These are phyloP conservation scores for Hypotaenidia philippensis DNA, from an alignment of 2,797 vertebrate genomes.

Conservation along the genomic window DNA sequence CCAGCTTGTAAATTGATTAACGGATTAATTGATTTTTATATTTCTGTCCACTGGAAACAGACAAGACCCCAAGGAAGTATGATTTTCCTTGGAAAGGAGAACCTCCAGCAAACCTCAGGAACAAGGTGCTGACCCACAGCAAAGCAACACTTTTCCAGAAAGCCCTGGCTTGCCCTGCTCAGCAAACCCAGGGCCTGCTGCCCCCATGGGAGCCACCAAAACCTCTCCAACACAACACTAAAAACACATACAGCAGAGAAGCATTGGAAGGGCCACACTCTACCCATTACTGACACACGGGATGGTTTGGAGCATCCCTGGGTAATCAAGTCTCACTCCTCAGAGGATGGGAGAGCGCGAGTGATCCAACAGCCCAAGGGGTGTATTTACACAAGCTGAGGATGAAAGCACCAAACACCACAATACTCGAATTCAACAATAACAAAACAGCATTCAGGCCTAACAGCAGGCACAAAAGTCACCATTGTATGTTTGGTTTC, in stretches of 20 bases:
- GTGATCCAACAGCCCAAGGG: neutral
- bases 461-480: slow-evolving; percentile 24
- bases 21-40: neutral
- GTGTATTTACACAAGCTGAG: neutral
- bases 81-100: neutral
- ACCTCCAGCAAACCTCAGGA: fast-evolving
- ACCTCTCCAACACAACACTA: fast-evolving
- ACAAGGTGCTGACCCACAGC: neutral
- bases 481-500: neutral
- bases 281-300: fast-evolving
- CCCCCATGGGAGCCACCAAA: neutral
- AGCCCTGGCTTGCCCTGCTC: neutral
- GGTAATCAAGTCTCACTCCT: neutral
- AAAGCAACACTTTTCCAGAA: neutral
- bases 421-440: slow-evolving; percentile 39
- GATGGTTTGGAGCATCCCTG: neutral
- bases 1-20: neutral
- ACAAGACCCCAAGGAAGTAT: neutral
- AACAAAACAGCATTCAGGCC: slow-evolving; percentile 63
- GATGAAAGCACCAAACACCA: neutral
- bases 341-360: fast-evolving
- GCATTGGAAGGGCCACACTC: neutral
- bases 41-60: neutral
- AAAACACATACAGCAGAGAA: fast-evolving
- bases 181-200: neutral